Evolutionary conservation across 1,140 invertebrate species (phyloP).

Genomic region (Trachymyrmex cornetzi): DNA sequence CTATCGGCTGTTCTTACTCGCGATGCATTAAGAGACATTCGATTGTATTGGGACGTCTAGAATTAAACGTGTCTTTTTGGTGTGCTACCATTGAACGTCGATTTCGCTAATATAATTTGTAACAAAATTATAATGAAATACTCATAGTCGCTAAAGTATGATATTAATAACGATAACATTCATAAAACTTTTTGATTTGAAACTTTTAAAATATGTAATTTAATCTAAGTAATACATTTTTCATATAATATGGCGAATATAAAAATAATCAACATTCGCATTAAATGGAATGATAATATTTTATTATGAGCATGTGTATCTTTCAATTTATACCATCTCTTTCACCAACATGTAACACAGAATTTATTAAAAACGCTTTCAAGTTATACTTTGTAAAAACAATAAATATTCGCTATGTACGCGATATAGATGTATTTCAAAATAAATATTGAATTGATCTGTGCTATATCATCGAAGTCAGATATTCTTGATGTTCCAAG

Average conservation of each 20-base stretch:
- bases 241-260: not conserved
- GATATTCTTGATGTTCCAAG: constrained; percentile 21
- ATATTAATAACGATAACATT: not conserved
- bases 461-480: constrained; percentile 33
- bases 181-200: not conserved
- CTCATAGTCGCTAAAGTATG: not conserved
- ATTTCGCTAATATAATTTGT: not conserved
- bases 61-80: constrained; percentile 13
- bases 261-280: not conserved
- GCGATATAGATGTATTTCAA: not conserved
- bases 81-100: not conserved
- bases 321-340: not conserved
- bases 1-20: constrained; percentile 75
- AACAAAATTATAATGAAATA: not conserved
- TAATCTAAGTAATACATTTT: not conserved
- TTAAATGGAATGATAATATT: not conserved
- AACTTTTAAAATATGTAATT: not conserved
- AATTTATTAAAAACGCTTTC: constrained; percentile 27
- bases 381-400: constrained; percentile 17
- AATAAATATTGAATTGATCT: constrained; percentile 31
- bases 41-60: constrained; percentile 6
- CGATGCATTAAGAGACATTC: constrained; percentile 45
- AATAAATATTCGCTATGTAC: constrained; percentile 25
- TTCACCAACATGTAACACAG: not conserved
- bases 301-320: not conserved